Base-by-base conservation (phyloP, 1,140 invertebrate species). In the Coenobita brevimanus region DNA sequence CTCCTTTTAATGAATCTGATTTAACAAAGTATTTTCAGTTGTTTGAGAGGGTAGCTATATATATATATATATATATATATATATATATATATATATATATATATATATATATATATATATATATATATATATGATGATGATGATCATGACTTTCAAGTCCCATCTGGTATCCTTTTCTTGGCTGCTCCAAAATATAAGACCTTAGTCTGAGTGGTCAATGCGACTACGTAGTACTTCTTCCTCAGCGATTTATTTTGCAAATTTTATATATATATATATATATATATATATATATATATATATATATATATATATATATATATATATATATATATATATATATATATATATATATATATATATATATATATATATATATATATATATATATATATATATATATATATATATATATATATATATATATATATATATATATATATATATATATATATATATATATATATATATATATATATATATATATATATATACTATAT, bases 361-460 rank as follows among this genome's bases (percentile, higher is more conserved):
- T 69, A 69, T 30, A 69, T 30, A 69, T 69, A 69, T 30, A 69
- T 30, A 69, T 69, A 69, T 30, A 69, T 30, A 69, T 69, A 69
- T 30, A 69, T 69, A 69, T 69, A 69, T 69, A 69, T 69, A 69
- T 69, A 69, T 69, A 69, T 69, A 69, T 69, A 69, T 69, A 69
- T 69, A 69, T 69, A 69, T 69, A 69, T 69, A 69, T 69, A 69
- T 69, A 69, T 69, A 69, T 69, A 69, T 69, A 69, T 69, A 69
- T 69, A 69, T 69, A 75, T 75, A 75, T 75, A 75, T 75, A 75
- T 75, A 75, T 75, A 75, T 75, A 75, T 75, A 75, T 75, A 75
- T 75, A 75, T 75, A 75, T 75, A 75, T 75, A 75, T 75, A 75
- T 75, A 75, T 75, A 75, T 75, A 75, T 75, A 75, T 75, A 75